Conservation (phyloP, 2,113 vertebrate genomes). For the Cyprinodon tularosa region DNA sequence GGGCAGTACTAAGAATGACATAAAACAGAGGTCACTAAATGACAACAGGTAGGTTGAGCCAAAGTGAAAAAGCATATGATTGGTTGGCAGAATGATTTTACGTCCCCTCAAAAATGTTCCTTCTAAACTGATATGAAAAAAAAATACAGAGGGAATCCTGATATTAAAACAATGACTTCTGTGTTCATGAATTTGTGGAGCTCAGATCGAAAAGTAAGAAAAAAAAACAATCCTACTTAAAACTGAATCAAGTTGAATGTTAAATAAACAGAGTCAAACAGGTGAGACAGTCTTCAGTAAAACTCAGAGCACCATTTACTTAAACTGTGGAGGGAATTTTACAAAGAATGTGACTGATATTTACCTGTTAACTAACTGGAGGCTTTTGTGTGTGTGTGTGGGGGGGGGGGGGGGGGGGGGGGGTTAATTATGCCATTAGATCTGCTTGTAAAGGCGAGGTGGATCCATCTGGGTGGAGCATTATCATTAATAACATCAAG, state of each 20-base stretch:
- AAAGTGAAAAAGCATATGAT: not conserved
- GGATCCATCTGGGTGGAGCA: not conserved
- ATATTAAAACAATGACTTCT: not conserved
- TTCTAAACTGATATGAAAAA: not conserved
- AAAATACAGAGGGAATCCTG: not conserved
- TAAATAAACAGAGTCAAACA: not conserved
- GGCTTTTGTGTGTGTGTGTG: too few species aligned
- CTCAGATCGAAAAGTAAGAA: not conserved
- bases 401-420: fast-evolving
- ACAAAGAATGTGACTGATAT: not conserved
- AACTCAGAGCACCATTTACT: not conserved
- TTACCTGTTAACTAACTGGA: not conserved
- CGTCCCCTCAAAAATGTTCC: too few species aligned
- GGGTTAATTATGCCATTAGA: not conserved
- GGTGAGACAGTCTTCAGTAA: not conserved
- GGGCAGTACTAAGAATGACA: not conserved
- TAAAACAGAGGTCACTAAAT: not conserved
- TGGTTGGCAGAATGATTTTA: not conserved
- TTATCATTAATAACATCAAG: not conserved
- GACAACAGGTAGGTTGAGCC: not conserved
- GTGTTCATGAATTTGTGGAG: too few species aligned
- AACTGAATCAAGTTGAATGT: not conserved
- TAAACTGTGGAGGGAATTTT: not conserved
- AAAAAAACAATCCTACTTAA: not conserved
- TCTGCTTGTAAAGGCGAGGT: not conserved